phyloP scores from a whole-genome alignment of 2,888 invertebrate species.

The Xanthia icteritia region DNA sequence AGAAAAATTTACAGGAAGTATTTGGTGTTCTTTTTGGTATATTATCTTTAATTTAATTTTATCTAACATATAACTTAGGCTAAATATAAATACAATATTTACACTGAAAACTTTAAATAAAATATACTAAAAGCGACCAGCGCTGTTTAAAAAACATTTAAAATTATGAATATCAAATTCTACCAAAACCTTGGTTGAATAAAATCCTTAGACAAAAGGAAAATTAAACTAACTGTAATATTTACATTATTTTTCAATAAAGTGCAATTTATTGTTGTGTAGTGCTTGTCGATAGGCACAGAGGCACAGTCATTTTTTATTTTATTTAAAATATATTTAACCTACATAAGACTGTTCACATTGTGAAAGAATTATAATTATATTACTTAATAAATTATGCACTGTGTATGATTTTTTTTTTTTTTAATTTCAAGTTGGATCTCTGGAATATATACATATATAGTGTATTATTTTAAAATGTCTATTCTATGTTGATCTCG shows the following conservation, averaged over 20 bases:
- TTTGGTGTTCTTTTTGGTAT: constrained; percentile 85
- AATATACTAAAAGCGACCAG: constrained; percentile 77
- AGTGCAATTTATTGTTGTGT: constrained; percentile 81
- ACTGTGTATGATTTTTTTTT: background rate
- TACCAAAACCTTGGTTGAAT: constrained; percentile 56
- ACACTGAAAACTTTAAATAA: constrained; percentile 64
- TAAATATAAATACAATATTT: constrained; percentile 76
- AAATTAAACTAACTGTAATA: constrained; percentile 54
- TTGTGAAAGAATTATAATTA: constrained; percentile 61
- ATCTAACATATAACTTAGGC: constrained; percentile 67
- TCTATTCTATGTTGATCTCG: constrained; percentile 51
- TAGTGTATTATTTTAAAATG: constrained; percentile 3
- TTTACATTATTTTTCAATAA: constrained; percentile 67
- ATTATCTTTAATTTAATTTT: constrained; percentile 68
- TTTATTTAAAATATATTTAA: constrained; percentile 71
- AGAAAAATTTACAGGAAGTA: constrained; percentile 83
- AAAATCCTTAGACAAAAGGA: constrained; percentile 54
- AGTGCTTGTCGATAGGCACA: constrained; percentile 87
- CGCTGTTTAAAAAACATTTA: constrained; percentile 72
- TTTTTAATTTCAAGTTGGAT: background rate
- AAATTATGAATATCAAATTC: constrained; percentile 60
- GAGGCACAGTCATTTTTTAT: constrained; percentile 85
- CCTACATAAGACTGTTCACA: constrained; percentile 66
- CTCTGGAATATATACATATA: background rate
- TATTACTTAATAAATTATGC: background rate